These are phyloP conservation scores for Selenia dentaria DNA, from an alignment of 2,888 invertebrate genomes.

Conservation along the genomic window DNA sequence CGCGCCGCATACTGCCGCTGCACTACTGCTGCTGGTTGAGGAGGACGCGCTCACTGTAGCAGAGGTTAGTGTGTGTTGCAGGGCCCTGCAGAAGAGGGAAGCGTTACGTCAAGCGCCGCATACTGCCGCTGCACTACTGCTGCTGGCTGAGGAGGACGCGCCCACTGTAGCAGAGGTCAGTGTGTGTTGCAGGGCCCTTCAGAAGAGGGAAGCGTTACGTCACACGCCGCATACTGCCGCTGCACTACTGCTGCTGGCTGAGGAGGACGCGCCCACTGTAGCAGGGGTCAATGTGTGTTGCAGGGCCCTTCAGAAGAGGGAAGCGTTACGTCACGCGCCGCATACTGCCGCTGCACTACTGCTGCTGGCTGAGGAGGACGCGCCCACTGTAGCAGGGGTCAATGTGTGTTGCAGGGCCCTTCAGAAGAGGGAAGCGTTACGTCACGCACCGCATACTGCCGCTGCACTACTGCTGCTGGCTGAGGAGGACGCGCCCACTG, in stretches of 20 bases:
- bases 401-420: conserved; percentile 11
- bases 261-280: conserved; percentile 98
- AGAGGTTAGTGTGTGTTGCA: conserved; percentile 86
- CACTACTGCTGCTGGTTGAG: conserved; percentile 90
- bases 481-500: conserved; percentile 98
- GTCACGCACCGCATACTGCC: conserved; percentile 94
- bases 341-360: conserved; percentile 89
- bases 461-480: conserved; percentile 97
- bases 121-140: conserved; percentile 88
- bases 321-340: conserved; percentile 95
- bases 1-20: neutral
- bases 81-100: conserved; percentile 89
- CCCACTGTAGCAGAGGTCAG: conserved; percentile 92
- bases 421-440: conserved; percentile 93
- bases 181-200: conserved; percentile 25
- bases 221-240: conserved; percentile 37
- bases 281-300: conserved; percentile 85
- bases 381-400: conserved; percentile 93
- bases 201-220: conserved; percentile 93
- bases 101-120: conserved; percentile 96
- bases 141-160: conserved; percentile 98
- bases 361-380: conserved; percentile 97
- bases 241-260: conserved; percentile 88
- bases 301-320: conserved; percentile 91
- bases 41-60: conserved; percentile 97